Base-by-base conservation (phyloP, 2,797 vertebrate genomes). In the Anabacerthia variegaticeps region DNA sequence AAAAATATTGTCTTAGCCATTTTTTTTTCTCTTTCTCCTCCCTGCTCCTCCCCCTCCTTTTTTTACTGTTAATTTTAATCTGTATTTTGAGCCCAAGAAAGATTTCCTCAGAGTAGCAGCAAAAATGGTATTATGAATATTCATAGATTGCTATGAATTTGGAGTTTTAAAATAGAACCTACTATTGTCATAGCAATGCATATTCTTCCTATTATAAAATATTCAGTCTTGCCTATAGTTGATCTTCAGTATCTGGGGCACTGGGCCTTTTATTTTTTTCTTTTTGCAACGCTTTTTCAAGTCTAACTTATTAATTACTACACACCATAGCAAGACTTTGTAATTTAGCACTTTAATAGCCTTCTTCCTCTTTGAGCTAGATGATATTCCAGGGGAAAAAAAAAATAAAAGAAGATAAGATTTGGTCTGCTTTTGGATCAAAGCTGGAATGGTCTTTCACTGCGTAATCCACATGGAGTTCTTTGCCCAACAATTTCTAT, bases 121-220 rank as follows among this genome's bases (percentile, higher is more conserved):
- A 93, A 90, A 96, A 97, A 74, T 67, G 32, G 3, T 55, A 73
- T 77, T 74, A 94, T 96, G 74, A 94, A 94, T 96, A 95, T 91
- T 96, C 90, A 94, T 91, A 90, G 22, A 54, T 78, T 87, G 21
- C 51, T 94, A 37, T 85, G 55, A 86, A 93, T 80, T 59, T 72
- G 23, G 56, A 79, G 61, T 94, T 92, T 95, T 93, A 96, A 96
- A 97, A 95, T 94, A 96, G 69, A 79, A 85, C 69, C 51, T 74
- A 43, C 56, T 84, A 84, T 74, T 93, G 69, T 91, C 30, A 69
- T 48, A 77, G 80, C n/a, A 95, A 75, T 85, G 41, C 63, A 89
- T 95, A 55, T 79, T 89, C 61, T 93, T 34, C 10, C 62, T 87
- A 30, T 85, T 92, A 92, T 92, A 85, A 96, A 95, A 85, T 72